These are phyloP conservation scores for Epirrita christyi DNA, from an alignment of 2,888 invertebrate genomes.

Conservation along the genomic window DNA sequence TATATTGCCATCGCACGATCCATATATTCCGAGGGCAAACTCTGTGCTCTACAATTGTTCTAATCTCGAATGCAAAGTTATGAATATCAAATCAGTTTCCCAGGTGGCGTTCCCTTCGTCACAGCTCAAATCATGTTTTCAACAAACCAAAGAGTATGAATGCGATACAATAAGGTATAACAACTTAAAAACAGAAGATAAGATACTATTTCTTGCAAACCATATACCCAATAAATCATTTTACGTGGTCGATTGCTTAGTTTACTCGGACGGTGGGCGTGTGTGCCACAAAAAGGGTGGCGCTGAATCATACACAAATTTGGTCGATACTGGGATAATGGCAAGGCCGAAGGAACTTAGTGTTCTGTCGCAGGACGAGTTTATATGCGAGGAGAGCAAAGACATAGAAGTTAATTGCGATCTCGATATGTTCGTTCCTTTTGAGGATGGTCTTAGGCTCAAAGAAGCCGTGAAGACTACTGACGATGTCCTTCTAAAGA, in stretches of 20 bases:
- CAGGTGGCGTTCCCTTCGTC: constrained; percentile 56
- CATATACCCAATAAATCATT: constrained; percentile 61
- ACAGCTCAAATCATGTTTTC: constrained; percentile 58
- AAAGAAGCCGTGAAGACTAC: constrained; percentile 52
- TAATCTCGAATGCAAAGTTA: constrained; percentile 50
- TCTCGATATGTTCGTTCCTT: constrained; percentile 62
- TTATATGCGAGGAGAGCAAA: constrained; percentile 66
- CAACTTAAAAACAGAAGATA: constrained; percentile 68
- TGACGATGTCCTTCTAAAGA: constrained; percentile 62
- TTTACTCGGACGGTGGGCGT: constrained; percentile 64
- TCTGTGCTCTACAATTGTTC: constrained; percentile 63
- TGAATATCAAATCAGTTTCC: constrained; percentile 57
- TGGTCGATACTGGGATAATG: constrained; percentile 64
- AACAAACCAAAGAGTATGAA: constrained; percentile 45
- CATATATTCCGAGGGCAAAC: constrained; percentile 65
- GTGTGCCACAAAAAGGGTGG: constrained; percentile 67
- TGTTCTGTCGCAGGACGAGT: constrained; percentile 70
- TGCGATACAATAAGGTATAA: constrained; percentile 66
- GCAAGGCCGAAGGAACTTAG: constrained; percentile 61
- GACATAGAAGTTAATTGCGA: constrained; percentile 61
- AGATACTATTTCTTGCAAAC: constrained; percentile 62
- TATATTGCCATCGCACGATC: constrained; percentile 65
- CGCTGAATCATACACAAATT: constrained; percentile 55
- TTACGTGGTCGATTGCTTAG: constrained; percentile 72
- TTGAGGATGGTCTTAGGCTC: constrained; percentile 51